Percentiles rank a stretch among this genome's conserved stretches.
These are phyloP conservation scores for Amniataba percoides DNA, from an alignment of 2,797 vertebrate species.

Conservation along the genomic window DNA sequence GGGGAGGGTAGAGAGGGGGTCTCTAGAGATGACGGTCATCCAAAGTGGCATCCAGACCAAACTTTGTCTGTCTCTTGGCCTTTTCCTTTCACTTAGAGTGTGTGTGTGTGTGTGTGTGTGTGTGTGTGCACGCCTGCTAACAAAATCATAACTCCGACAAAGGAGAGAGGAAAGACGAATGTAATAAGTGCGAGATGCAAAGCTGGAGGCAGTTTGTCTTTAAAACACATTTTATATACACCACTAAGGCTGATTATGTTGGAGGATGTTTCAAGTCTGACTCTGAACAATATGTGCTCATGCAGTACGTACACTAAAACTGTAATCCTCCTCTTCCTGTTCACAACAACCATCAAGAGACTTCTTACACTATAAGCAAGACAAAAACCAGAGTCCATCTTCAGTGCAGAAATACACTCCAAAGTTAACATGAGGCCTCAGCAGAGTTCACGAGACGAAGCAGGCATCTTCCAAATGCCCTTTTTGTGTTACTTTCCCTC, in stretches of 20 bases:
- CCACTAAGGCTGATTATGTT: constrained; percentile 27
- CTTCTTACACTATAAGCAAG: not conserved
- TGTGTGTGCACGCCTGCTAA: constrained; percentile 29
- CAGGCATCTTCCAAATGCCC: not conserved
- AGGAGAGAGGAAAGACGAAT: constrained; percentile 51
- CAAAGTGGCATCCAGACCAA: constrained; percentile 81
- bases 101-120: not conserved
- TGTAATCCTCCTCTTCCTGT: not conserved
- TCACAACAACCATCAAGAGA: not conserved
- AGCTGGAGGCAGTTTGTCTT: constrained; percentile 49
- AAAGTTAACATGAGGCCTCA: not conserved
- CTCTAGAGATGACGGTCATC: constrained; percentile 75
- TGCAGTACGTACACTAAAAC: not conserved
- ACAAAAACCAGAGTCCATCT: not conserved
- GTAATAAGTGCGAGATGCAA: constrained; percentile 56
- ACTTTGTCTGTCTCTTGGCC: constrained; percentile 77
- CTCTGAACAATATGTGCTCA: not conserved
- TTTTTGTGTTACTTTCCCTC: not conserved
- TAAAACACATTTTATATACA: constrained; percentile 25
- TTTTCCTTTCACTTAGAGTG: constrained; percentile 57
- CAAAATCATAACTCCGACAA: constrained; percentile 55
- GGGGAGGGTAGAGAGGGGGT: constrained; percentile 31
- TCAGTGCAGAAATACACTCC: not conserved
- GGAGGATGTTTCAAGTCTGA: constrained; percentile 7
- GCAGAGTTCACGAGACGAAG: not conserved